phyloP scores from a whole-genome alignment of 2,113 vertebrate genomes.

The Hydrolagus affinis region DNA sequence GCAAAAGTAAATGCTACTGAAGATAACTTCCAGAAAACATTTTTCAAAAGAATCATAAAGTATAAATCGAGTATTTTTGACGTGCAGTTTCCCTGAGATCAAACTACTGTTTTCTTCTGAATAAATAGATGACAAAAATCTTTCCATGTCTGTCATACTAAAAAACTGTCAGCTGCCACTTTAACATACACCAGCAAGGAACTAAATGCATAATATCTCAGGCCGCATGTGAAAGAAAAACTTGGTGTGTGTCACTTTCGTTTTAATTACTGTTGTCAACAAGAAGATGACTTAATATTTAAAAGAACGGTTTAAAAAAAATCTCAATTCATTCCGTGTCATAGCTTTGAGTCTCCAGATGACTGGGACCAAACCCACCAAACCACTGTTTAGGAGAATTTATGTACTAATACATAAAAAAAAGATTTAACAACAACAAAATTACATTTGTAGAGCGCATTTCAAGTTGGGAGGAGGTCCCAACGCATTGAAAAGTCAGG shows the following conservation, averaged over 20 bases:
- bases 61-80: not conserved
- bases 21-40: not conserved
- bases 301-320: not conserved
- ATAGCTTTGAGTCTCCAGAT: not conserved
- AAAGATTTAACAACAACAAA: not conserved
- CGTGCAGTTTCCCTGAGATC: not conserved
- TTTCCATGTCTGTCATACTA: not conserved
- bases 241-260: not conserved
- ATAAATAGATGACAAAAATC: not conserved
- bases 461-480: no score
- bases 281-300: not conserved
- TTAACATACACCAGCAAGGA: not conserved
- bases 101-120: not conserved
- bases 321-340: not conserved
- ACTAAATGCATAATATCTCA: not conserved
- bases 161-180: not conserved
- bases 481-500: no score
- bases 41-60: not conserved
- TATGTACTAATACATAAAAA: not conserved
- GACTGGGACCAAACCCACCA: not conserved
- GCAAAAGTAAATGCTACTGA: not conserved
- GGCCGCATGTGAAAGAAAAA: not conserved
- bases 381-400: not conserved
- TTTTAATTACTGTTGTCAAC: constrained; percentile 9
- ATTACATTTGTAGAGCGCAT: no score